Evolutionary conservation across 2,113 vertebrate genomes (phyloP).

Genomic region (Apeltes quadracus): DNA sequence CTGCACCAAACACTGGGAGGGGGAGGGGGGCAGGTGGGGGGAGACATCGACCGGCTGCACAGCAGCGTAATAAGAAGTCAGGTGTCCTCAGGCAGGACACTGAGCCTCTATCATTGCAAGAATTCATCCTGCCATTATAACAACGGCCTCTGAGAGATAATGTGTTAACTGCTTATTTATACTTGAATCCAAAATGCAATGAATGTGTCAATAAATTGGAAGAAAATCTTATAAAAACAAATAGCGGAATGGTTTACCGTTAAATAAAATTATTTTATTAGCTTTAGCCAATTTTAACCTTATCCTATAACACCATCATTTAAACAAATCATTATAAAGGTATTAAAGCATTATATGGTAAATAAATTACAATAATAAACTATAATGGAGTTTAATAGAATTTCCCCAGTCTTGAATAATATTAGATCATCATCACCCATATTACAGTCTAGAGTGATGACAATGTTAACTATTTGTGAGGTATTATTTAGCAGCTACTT

Average conservation of each 20-base stretch:
- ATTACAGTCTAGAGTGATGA: neutral
- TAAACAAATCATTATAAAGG: neutral
- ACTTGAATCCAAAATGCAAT: slow-evolving; percentile 30
- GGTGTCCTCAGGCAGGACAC: slow-evolving; percentile 35
- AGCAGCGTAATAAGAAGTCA: slow-evolving; percentile 16
- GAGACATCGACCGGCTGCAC: slow-evolving; percentile 19
- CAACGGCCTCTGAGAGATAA: slow-evolving; percentile 33
- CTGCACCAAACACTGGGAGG: accelerated
- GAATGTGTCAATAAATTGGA: slow-evolving; percentile 12
- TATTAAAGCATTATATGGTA: neutral
- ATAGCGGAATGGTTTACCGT: neutral
- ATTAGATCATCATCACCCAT: neutral
- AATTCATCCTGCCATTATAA: slow-evolving; percentile 28
- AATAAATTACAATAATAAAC: slow-evolving; percentile 3
- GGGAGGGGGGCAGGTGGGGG: too few relatives aligned
- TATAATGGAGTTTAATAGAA: neutral
- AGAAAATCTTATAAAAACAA: slow-evolving; percentile 34
- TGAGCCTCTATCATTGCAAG: neutral
- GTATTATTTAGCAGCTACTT: neutral
- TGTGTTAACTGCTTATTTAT: slow-evolving; percentile 31
- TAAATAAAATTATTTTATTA: slow-evolving; percentile 20
- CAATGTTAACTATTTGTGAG: neutral
- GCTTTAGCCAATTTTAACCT: neutral
- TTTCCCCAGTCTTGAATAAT: neutral
- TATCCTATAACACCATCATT: neutral